Evolutionary conservation across 1,140 invertebrate species (phyloP), one percentile per base, ranked within the genome.

Genomic region (Drosophila chauvacae): DNA sequence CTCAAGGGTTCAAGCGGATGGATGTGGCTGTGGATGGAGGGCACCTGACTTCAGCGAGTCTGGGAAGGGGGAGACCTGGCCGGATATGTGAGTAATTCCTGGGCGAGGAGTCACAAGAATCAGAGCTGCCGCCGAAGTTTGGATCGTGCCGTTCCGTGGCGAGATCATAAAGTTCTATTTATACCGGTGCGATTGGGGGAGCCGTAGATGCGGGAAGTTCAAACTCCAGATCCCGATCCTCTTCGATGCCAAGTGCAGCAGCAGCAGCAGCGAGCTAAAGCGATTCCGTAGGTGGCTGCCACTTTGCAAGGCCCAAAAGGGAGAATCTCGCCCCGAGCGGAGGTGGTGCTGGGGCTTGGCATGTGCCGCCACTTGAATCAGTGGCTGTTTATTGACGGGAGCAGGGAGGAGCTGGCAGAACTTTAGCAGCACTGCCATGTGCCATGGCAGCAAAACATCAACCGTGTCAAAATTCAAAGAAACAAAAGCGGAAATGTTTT

Each of bases 401-500:
- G 16, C 58, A 51, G 53, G 42, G 53, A 10, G 51, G 18, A 23
- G 23, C 7, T 35, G 10, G 39, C 20, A 37, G 23, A 59, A 42
- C 62, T 42, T 39, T 50, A 20, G 50, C 5, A 37, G 14, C 51
- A 16, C 20, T 74, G 80, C 74, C 71, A 73, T 63, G 73, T 75
- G 48, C 59, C 69, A 72, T 69, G 64, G 44, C 58, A 78, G 51
- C 65, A 30, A 77, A 59, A 76, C 76, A 66, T 70, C 77, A 62
- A 74, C 66, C 84, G 72, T 87, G 84, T 87, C 73, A 80, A 88
- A 84, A 87, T 87, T 87, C 84, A 88, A 84, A 87, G 84, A 88
- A 87, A 88, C 84, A 88, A 87, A 87, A 87, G 84, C 84, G 84
- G 84, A 87, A 88, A 87, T 88, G 84, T 90, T 87, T 65, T 88